Evolutionary conservation across 2,888 invertebrate species (phyloP), one percentile per base, ranked within the genome.

Genomic region (Ophion ventricosus): DNA sequence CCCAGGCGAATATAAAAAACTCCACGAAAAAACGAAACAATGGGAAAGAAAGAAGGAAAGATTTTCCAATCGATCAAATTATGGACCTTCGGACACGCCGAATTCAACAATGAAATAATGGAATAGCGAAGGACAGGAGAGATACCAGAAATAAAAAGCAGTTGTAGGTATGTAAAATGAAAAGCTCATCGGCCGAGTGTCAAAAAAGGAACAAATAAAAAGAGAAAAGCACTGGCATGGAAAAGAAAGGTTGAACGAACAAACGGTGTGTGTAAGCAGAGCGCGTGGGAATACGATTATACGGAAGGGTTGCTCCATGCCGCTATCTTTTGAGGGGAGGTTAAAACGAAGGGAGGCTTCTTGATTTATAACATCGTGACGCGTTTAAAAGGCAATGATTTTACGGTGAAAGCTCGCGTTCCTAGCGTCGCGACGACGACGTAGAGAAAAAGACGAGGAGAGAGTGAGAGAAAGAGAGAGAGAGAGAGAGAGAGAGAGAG

Each of bases 321-420:
- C 25, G 75, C 63, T 80, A 73, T 80, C 83, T 67, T 54, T 56
- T 7, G 56, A 63, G 40, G 78, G 73, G 72, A 43, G 54, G 63
- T 80, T 57, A 26, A 29, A 81, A 72, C 26, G 59, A 78, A 72
- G 69, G 80, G 74, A 63, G 57, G 67, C 76, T 82, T 80, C 76
- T 80, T 85, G 82, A 85, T 85, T 85, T 85, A 85, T 77, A 82
- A 84, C 85, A 89, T 89, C 89, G 90, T 91, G 89, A 88, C 89
- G 89, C 87, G 88, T 91, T 89, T 90, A 87, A 90, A 91, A 91
- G 88, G 87, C 88, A 89, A 91, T 88, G 88, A 89, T 91, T 92
- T 91, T 88, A 89, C 84, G 88, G 87, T 87, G 88, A 90, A 91
- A 90, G 89, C 89, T 90, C 86, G 89, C 87, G 89, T 90, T 90